A percentile compares a stretch with the other conserved stretches of the same genome.
Conservation (phyloP, 2,888 invertebrate species). For the Ophion ellenae region DNA sequence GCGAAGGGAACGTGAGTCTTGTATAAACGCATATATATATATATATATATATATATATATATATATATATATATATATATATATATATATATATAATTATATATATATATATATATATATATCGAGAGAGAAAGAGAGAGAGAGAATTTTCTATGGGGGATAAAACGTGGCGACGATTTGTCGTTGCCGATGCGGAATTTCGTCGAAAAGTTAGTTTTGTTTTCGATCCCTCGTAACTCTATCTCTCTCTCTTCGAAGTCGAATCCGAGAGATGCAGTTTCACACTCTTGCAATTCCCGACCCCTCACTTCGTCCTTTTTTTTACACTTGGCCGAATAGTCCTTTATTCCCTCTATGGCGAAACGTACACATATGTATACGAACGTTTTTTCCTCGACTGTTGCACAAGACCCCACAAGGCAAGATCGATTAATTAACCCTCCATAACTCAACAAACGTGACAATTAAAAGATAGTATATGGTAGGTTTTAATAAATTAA, state of each 20-base stretch:
- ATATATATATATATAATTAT: slow-evolving; percentile 4
- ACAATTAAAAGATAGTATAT: too few relatives aligned
- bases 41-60: slow-evolving; percentile 5
- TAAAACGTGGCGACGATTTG: slow-evolving; percentile 66
- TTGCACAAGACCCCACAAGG: slow-evolving; percentile 7
- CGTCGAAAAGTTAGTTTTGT: slow-evolving; percentile 68
- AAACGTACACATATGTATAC: neutral
- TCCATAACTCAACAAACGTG: too few relatives aligned
- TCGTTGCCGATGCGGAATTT: slow-evolving; percentile 70
- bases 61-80: slow-evolving; percentile 22
- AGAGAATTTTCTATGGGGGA: slow-evolving; percentile 3
- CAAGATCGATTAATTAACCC: slow-evolving; percentile 53
- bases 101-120: slow-evolving; percentile 14
- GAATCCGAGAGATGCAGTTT: slow-evolving; percentile 37
- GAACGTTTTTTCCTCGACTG: neutral
- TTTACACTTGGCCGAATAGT: slow-evolving; percentile 2
- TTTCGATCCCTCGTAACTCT: slow-evolving; percentile 66
- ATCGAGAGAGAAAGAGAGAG: neutral
- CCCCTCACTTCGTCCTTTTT: neutral
- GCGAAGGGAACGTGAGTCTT: slow-evolving; percentile 36
- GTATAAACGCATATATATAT: slow-evolving; percentile 22
- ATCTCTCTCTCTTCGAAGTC: slow-evolving; percentile 12
- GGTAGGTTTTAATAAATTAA: too few relatives aligned
- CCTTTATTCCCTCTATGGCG: slow-evolving; percentile 1
- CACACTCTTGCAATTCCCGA: slow-evolving; percentile 32